Base-by-base conservation (phyloP, 53 echinoderm and acorn worm genomes). In the Stichopus horrens region DNA sequence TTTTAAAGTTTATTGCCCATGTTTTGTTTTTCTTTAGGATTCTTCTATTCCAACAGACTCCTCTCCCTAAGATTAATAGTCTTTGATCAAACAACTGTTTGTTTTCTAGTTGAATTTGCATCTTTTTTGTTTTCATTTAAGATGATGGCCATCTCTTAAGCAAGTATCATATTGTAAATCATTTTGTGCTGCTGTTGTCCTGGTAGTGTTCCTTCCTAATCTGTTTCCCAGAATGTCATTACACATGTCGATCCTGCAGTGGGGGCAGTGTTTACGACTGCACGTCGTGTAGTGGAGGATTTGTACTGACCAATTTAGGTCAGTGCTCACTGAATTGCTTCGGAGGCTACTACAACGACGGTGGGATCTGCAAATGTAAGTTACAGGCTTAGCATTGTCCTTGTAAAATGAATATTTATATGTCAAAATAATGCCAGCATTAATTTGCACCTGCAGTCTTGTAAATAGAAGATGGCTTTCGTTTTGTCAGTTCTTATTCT, bases 281-380 rank as follows among this genome's bases (percentile, higher is more conserved):
- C 77, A 77, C 94, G 10, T 96, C 99, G 0, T 98, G 99, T 74
- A 89, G 91, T 63, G 89, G 90, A 18, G 94, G 94, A 37, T 86
- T 88, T 53, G 94, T 94, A 23, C 90, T 98, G 7, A 93, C 95
- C 9, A 95, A 98, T 91, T 92, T 87, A 52, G 95, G 94, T 20
- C 91, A 94, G 92, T 98, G 99, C 79, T 88, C 89, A 6, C 73
- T 68, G 54, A 89, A 81, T 16, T 98, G 99, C 65, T 92, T 93
- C 37, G 95, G 86, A 7, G 99, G 99, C 10, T 98, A 89, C 93
- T 98, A 87, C 76, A 88, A 96, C 58, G 93, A 98, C 14, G 93
- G 93, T 71, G 95, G 99, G 21, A 90, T 98, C 75, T 98, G 99
- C 74, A 95, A 89, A 93, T 89, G 99, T 96, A 82, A 92, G 91